These are phyloP conservation scores for Cataglyphis albicans DNA, from an alignment of 2,888 invertebrate species.

Conservation along the genomic window DNA sequence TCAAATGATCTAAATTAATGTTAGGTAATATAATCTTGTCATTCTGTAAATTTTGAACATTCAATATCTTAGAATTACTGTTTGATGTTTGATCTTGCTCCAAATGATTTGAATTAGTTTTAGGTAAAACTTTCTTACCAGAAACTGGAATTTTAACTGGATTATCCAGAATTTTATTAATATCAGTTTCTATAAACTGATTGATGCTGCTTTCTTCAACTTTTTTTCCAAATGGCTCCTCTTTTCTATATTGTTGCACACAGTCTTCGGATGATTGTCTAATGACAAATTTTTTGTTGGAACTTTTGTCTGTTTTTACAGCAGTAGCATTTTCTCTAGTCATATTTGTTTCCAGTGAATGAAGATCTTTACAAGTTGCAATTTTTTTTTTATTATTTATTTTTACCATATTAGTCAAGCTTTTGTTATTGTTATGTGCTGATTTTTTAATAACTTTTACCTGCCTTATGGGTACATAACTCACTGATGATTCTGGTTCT, in stretches of 20 bases:
- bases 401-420: not conserved
- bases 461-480: constrained; percentile 2
- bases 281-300: not conserved
- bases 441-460: not conserved
- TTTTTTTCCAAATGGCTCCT: constrained; percentile 22
- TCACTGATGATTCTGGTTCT: constrained; percentile 52
- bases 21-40: constrained; percentile 19
- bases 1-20: constrained; percentile 41
- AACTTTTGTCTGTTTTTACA: constrained; percentile 29
- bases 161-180: constrained; percentile 7
- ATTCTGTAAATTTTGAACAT: not conserved
- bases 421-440: constrained; percentile 3
- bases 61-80: not conserved
- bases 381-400: constrained; percentile 43
- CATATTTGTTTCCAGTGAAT: constrained; percentile 42
- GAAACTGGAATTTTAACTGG: constrained; percentile 5
- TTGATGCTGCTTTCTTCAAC: constrained; percentile 30
- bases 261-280: not conserved
- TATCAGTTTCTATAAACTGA: constrained; percentile 22
- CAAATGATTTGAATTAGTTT: constrained; percentile 41
- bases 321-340: constrained; percentile 48
- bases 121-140: constrained; percentile 15
- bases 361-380: constrained; percentile 19
- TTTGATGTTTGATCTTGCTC: not conserved
- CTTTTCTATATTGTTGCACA: constrained; percentile 13